Base-by-base conservation (phyloP, 2,888 invertebrate species). In the Mactromeris polynyma region DNA sequence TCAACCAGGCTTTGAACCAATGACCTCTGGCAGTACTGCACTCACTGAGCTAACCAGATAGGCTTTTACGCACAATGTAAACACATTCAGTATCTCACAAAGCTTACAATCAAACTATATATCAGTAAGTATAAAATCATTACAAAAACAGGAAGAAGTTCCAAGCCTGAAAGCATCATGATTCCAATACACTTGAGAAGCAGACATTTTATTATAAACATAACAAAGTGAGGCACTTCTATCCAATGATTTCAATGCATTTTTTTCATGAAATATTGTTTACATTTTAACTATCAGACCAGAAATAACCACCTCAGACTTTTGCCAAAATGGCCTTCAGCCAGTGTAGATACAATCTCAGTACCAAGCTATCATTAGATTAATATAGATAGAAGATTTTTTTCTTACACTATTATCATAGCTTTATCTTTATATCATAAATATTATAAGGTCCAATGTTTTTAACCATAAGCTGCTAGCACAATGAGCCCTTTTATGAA, bases 281-380 rank as follows among this genome's bases (percentile, higher is more conserved):
- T 36, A 73, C 36, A 19, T 19, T 73, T 73, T 17, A 33, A 36
- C 33, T 73, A 73, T 36, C 14, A 33, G 33, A 73, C 73, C 33
- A 73, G 73, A 73, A 73, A 33, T 73, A 73, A 14, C 33, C 31
- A 73, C 33, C 17, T 73, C 31, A 73, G 31, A 73, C 19, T 2
- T 73, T 33, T 73, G 73, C 73, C 73, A 73, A 73, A 36, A 73
- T 73, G 73, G 73, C 31, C 73, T 33, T 36, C 73, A 73, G 73
- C 73, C 73, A 73, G 73, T 36, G 73, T 14, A 17, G 73, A 73
- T 73, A 73, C n/a, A 1, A 73, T 73, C 73, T 73, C 36, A 9
- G 36, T 36, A 73, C 73, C 19, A 73, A 33, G 26, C 26, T 36
- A 73, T 73, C 73, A 36, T 36, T 73, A 73, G 26, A 14, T 33